A percentile compares a stretch with the other conserved stretches of the same genome.
Evolutionary conservation across 2,113 vertebrate genomes (phyloP).

Genomic region (Polypterus bichir): DNA sequence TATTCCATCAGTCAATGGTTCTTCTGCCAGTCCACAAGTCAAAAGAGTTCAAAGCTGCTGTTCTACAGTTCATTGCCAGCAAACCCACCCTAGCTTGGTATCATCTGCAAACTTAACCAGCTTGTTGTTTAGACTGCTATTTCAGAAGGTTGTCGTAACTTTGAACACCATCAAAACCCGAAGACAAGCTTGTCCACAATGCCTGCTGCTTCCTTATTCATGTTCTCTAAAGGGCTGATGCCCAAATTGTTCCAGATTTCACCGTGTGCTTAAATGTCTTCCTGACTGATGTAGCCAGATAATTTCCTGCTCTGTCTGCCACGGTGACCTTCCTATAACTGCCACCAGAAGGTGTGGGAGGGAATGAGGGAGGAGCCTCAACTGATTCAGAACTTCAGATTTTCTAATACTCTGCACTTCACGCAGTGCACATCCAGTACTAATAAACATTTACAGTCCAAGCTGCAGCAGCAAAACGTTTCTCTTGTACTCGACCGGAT

Average conservation of each 20-base stretch:
- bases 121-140: too few species aligned
- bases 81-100: too few species aligned
- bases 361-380: neutral
- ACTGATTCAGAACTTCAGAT: neutral
- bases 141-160: too few species aligned
- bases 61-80: too few species aligned
- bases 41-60: too few species aligned
- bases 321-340: constrained; percentile 3
- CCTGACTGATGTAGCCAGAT: constrained; percentile 2
- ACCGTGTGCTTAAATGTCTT: neutral
- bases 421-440: neutral
- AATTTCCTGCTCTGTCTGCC: constrained; percentile 6
- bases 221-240: neutral
- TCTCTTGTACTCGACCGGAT: too few species aligned
- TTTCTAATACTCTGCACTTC: neutral
- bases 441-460: neutral
- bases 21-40: too few species aligned
- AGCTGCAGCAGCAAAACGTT: too few species aligned
- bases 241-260: neutral
- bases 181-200: too few species aligned
- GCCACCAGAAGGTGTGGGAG: neutral
- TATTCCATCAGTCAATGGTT: too few species aligned
- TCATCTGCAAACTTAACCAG: too few species aligned
- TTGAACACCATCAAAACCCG: too few species aligned
- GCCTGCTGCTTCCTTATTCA: neutral